These are phyloP conservation scores for Plebejus melissa DNA, from an alignment of 2,888 invertebrate genomes.

Conservation along the genomic window DNA sequence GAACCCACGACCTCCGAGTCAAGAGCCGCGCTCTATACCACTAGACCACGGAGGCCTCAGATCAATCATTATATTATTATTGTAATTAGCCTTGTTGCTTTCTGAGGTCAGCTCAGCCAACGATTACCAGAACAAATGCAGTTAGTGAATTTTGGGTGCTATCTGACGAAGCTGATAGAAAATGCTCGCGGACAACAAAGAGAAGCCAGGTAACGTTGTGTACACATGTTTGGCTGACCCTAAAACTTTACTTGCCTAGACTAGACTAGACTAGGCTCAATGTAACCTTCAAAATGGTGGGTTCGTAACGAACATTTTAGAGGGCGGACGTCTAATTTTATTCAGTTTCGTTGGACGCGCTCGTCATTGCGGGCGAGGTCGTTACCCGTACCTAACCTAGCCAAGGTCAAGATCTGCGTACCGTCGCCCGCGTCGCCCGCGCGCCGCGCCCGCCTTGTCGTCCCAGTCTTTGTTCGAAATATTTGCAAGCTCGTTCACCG, in stretches of 20 bases:
- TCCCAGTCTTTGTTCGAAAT: constrained; percentile 24
- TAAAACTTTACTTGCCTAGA: not conserved
- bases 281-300: constrained; percentile 7
- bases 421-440: constrained; percentile 29
- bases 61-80: too few species aligned
- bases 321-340: constrained; percentile 30
- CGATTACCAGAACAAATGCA: not conserved
- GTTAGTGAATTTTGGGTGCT: not conserved
- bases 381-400: constrained; percentile 39
- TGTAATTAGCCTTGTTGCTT: too few species aligned
- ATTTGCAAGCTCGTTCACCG: not conserved
- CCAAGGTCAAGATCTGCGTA: constrained; percentile 41
- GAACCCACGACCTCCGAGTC: too few species aligned
- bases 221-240: not conserved
- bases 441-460: constrained; percentile 28
- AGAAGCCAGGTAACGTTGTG: not conserved
- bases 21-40: too few species aligned
- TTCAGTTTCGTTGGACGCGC: constrained; percentile 25
- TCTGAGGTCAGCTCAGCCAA: too few species aligned
- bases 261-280: not conserved
- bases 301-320: constrained; percentile 18
- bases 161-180: too few species aligned
- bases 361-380: constrained; percentile 37
- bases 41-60: too few species aligned
- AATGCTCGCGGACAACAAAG: not conserved